These are phyloP conservation scores for Plutomurus gul DNA, from an alignment of 1,140 invertebrate genomes.

Conservation along the genomic window DNA sequence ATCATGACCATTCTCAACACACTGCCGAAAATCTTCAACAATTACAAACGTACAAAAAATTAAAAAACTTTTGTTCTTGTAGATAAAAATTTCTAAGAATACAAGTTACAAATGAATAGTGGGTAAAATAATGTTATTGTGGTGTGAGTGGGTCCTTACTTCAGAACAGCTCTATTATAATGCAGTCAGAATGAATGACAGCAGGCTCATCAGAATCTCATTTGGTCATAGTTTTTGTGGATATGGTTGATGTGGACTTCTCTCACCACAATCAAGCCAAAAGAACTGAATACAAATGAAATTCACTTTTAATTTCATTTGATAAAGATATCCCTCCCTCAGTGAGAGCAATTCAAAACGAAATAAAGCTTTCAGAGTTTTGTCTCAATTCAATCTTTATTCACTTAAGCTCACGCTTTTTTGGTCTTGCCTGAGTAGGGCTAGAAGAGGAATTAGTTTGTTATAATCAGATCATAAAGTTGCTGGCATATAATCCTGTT, in stretches of 20 bases:
- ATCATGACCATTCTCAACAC: too few species aligned
- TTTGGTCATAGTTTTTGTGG: slow-evolving; percentile 4
- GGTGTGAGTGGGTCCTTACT: neutral
- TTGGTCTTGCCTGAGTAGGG: too few species aligned
- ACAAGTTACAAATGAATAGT: too few species aligned
- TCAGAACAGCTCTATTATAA: slow-evolving; percentile 16
- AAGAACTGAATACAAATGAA: slow-evolving; percentile 7
- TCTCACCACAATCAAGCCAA: neutral
- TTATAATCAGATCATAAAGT: too few species aligned
- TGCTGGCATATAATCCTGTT: too few species aligned
- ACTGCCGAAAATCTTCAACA: too few species aligned
- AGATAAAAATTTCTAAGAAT: too few species aligned
- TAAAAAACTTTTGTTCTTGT: too few species aligned
- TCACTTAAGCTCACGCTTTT: too few species aligned
- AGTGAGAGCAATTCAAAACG: neutral
- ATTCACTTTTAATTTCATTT: slow-evolving; percentile 30
- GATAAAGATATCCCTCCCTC: slow-evolving; percentile 19
- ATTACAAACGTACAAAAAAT: too few species aligned
- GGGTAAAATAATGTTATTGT: too few species aligned
- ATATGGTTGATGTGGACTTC: neutral
- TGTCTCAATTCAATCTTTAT: slow-evolving; percentile 2
- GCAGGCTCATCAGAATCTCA: slow-evolving; percentile 23
- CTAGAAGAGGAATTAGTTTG: too few species aligned
- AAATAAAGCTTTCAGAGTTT: neutral
- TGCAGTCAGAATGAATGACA: slow-evolving; percentile 28